Conservation (phyloP, 2,888 invertebrate genomes). For the Seira musarum region DNA sequence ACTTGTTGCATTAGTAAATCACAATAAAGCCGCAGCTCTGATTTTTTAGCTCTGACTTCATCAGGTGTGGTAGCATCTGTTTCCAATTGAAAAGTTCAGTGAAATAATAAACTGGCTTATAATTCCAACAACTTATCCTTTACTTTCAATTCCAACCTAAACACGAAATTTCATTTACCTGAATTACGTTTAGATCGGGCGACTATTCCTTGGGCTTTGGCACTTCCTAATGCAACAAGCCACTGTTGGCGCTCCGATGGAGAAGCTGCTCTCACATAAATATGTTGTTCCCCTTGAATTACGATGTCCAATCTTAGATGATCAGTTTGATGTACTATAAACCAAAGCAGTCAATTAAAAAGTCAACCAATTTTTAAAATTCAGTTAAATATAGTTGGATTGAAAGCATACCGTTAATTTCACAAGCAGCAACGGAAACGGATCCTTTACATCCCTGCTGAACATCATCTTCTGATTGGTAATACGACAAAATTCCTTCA, state of each 20-base stretch:
- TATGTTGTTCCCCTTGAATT: slow-evolving; percentile 87
- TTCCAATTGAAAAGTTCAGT: too few relatives aligned
- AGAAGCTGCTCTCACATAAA: slow-evolving; percentile 84
- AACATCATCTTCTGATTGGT: slow-evolving; percentile 87
- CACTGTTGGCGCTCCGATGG: slow-evolving; percentile 86
- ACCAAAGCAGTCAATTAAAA: too few relatives aligned
- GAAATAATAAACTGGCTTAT: too few relatives aligned
- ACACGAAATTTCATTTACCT: too few relatives aligned
- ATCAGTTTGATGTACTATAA: slow-evolving; percentile 81
- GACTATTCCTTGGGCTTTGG: slow-evolving; percentile 80
- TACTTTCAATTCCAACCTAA: background rate
- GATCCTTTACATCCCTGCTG: slow-evolving; percentile 85
- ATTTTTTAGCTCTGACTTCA: slow-evolving; percentile 80
- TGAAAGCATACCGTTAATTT: slow-evolving; percentile 82
- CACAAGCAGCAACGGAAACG: slow-evolving; percentile 86
- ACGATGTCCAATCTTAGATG: slow-evolving; percentile 83
- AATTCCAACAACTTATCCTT: too few relatives aligned
- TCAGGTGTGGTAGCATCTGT: slow-evolving; percentile 71
- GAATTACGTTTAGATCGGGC: slow-evolving; percentile 71
- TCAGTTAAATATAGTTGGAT: background rate
- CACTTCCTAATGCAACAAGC: slow-evolving; percentile 85
- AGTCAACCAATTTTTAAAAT: too few relatives aligned
- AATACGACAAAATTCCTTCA: slow-evolving; percentile 85
- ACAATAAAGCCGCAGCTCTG: slow-evolving; percentile 85
- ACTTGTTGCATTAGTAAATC: slow-evolving; percentile 89